Conservation (phyloP, 1,140 invertebrate genomes). For the Frieseomelitta varia region DNA sequence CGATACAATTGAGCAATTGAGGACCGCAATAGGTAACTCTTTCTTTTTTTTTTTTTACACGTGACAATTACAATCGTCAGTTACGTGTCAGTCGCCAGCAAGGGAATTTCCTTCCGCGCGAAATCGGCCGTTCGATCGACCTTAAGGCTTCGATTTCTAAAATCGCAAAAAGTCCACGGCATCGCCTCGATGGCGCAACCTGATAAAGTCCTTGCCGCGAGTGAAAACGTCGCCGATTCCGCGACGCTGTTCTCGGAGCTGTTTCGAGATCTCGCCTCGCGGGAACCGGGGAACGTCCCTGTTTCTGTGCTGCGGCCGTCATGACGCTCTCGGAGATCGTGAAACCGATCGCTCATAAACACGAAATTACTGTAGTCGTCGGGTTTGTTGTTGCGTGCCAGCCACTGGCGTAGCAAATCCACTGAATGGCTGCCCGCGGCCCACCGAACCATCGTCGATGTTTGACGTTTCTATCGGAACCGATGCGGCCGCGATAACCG, state of each 20-base stretch:
- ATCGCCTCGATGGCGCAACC: slow-evolving; percentile 61
- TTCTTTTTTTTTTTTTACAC: not conserved
- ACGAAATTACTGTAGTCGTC: not conserved
- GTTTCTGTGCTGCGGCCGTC: not conserved
- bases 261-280: slow-evolving; percentile 21
- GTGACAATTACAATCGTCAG: not conserved
- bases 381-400: slow-evolving; percentile 17
- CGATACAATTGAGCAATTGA: not conserved
- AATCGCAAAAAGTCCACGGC: slow-evolving; percentile 66
- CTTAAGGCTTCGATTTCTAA: slow-evolving; percentile 81
- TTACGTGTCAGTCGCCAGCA: not conserved
- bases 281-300: not conserved
- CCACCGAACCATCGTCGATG: not conserved
- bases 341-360: slow-evolving; percentile 14
- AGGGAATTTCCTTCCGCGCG: slow-evolving; percentile 34
- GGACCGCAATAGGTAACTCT: not conserved
- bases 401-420: slow-evolving; percentile 9
- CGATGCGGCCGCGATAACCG: not conserved
- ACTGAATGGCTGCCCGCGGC: too few species aligned
- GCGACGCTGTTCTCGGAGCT: slow-evolving; percentile 6
- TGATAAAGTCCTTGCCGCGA: slow-evolving; percentile 67
- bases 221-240: slow-evolving; percentile 67
- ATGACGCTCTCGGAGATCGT: not conserved
- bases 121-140: slow-evolving; percentile 55
- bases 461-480: slow-evolving; percentile 3